Conservation (phyloP, 2,113 vertebrate species). For the Mandrillus leucophaeus region DNA sequence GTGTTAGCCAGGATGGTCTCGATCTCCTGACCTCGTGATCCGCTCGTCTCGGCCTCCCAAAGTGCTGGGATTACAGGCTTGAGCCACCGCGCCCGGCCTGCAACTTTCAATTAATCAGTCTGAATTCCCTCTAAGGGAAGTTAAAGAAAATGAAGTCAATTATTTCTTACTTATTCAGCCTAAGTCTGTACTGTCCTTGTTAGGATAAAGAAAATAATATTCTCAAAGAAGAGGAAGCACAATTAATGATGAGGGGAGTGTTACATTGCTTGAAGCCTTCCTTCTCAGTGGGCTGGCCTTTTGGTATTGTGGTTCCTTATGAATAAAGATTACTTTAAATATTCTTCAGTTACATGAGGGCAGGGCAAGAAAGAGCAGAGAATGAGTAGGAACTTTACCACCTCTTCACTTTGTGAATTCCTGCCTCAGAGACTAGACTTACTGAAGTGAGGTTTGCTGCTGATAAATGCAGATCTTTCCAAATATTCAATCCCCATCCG, state of each 20-base stretch:
- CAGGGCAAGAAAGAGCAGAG: not conserved
- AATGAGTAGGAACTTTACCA: not conserved
- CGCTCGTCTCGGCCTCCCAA: too few relatives aligned
- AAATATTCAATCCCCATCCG: not conserved
- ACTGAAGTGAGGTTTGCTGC: not conserved
- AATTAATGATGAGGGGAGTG: not conserved
- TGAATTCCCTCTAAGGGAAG: conserved; percentile 39
- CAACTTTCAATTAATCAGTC: conserved; percentile 42
- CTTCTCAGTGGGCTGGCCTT: not conserved
- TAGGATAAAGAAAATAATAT: conserved; percentile 16
- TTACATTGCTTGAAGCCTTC: not conserved
- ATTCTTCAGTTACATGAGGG: not conserved
- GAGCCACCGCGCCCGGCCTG: too few relatives aligned
- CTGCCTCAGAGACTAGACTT: conserved; percentile 25
- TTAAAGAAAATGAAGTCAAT: conserved; percentile 52
- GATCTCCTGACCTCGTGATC: too few relatives aligned
- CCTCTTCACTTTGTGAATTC: not conserved
- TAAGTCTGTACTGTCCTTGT: not conserved
- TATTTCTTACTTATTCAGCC: conserved; percentile 40
- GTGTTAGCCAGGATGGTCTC: too few relatives aligned
- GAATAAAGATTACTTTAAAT: not conserved
- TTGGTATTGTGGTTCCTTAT: not conserved
- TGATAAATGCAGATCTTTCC: not conserved
- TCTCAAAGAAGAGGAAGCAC: not conserved
- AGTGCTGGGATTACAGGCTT: too few relatives aligned